A percentile compares a stretch with the other conserved stretches of the same genome.
Evolutionary conservation across 2,797 vertebrate species (phyloP).

Genomic region (Artibeus jamaicensis): DNA sequence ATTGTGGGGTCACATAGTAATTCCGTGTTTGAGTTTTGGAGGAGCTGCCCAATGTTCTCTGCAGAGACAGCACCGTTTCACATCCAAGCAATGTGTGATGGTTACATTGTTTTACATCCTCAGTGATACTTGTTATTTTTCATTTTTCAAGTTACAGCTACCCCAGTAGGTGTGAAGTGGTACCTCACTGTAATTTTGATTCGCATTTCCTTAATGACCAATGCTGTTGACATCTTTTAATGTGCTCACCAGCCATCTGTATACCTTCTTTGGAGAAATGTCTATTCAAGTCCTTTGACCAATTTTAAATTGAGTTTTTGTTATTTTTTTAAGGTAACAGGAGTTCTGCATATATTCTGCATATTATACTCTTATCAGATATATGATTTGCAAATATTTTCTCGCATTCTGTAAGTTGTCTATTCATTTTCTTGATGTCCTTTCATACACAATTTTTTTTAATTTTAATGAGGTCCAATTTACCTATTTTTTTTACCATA

Average conservation of each 20-base stretch:
- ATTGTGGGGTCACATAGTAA: neutral
- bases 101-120: neutral
- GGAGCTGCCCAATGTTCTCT: neutral
- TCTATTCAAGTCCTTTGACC: neutral
- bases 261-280: neutral
- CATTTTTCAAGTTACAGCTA: neutral
- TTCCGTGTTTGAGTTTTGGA: neutral
- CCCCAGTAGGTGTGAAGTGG: neutral
- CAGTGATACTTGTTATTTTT: neutral
- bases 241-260: neutral
- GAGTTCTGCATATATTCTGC: neutral
- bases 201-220: neutral
- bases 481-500: neutral
- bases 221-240: conserved; percentile 13
- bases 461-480: neutral
- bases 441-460: neutral
- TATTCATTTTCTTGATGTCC: neutral
- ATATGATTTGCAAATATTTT: conserved; percentile 13
- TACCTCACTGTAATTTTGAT: neutral
- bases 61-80: neutral
- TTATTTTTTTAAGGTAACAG: neutral
- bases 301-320: neutral
- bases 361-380: neutral
- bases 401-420: neutral
- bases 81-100: neutral